Base-by-base conservation (phyloP, 2,797 vertebrate species). In the Mus caroli region DNA sequence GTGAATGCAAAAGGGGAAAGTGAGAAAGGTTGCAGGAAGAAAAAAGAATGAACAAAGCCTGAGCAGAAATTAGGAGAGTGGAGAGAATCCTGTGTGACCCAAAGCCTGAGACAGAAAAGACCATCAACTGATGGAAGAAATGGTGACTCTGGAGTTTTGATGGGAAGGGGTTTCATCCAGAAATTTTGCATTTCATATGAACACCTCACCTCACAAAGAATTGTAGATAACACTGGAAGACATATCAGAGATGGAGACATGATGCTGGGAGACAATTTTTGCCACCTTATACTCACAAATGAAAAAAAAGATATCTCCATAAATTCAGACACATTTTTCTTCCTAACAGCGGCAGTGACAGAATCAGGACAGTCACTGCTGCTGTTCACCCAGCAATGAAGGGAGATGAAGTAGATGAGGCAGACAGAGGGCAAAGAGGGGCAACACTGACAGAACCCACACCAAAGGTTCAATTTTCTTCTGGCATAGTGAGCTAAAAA, bases 241-340 rank as follows among this genome's bases (percentile, higher is more conserved):
- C 5, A 1, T 5, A 37, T 58, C 13, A 73, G 15, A 94, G 37
- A 69, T 1, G 90, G 43, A 96, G 40, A 62, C 4, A 4, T 79
- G 37, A 90, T 91, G 67, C 43, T 5, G 60, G 67, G 50, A 93
- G n/a, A 78, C 15, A 10, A 69, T 43, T 86, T 76, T 78, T 26
- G 92, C 76, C 90, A 91, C 22, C 69, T 77, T 69, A 90, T 43
- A 20, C 40, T 82, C 71, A 92, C 58, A 95, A 75, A 19, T 87
- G 19, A 46, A 69, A 90, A 6, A 91, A 85, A 83, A 46, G 22
- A 64, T 28, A 75, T 58, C 69, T 83, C 54, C n/a, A 46, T 85
- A 84, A 92, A 88, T 85, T 46, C 86, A 10, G 54, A 12, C 50
- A 73, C 77, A 87, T 94, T 93, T 88, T 94, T 95, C 88, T 64